These are phyloP conservation scores for Cyphomyrmex costatus DNA, from an alignment of 1,140 invertebrate species.

Conservation along the genomic window DNA sequence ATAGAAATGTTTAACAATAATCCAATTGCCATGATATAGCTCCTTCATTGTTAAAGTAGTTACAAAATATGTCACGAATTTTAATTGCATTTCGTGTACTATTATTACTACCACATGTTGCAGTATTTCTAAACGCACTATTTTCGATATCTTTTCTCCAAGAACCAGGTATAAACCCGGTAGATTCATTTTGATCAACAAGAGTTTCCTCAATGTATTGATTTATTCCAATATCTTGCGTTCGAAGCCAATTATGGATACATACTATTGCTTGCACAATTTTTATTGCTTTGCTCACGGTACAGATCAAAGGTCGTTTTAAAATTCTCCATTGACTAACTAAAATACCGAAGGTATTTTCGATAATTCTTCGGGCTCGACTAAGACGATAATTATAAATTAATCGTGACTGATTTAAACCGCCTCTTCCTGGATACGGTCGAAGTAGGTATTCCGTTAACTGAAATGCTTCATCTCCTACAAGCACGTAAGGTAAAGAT, in stretches of 20 bases:
- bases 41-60: background rate
- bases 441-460: background rate
- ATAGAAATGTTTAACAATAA: no score
- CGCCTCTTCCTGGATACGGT: background rate
- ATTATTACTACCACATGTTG: background rate
- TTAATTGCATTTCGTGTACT: no score
- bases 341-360: background rate
- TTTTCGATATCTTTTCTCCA: background rate
- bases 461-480: background rate
- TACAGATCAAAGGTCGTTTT: background rate
- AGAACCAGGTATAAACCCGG: background rate
- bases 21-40: background rate
- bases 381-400: background rate
- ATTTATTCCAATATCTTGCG: no score
- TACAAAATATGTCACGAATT: background rate
- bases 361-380: background rate
- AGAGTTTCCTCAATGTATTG: no score
- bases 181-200: background rate
- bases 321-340: slow-evolving; percentile 2
- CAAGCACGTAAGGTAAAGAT: background rate
- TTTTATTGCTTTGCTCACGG: background rate
- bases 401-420: background rate
- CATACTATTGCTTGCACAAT: background rate
- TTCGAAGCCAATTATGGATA: slow-evolving; percentile 19
- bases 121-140: background rate